Evolutionary conservation across 2,113 vertebrate genomes (phyloP).

Genomic region (Brachyistius frenatus): DNA sequence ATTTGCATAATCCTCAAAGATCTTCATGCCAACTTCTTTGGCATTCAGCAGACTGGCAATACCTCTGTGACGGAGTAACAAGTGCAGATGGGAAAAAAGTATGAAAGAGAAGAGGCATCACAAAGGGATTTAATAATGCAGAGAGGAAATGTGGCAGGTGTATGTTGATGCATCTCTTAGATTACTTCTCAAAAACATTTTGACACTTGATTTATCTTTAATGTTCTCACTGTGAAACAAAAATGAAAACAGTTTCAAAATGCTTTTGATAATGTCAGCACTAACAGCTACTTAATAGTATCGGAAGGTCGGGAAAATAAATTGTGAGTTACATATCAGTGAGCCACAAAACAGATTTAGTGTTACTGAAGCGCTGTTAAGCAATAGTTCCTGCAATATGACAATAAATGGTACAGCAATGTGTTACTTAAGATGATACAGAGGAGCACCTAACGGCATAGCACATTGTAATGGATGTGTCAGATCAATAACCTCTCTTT

Average conservation of each 20-base stretch:
- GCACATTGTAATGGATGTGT: conserved; percentile 9
- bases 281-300: conserved; percentile 11
- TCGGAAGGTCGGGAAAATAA: background rate
- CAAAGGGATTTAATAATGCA: conserved; percentile 5
- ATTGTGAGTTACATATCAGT: conserved; percentile 23
- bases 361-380: conserved; percentile 35
- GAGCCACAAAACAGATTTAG: conserved; percentile 34
- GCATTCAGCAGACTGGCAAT: conserved; percentile 89
- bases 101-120: conserved; percentile 16
- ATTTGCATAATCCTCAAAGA: conserved; percentile 95
- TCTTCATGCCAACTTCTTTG: conserved; percentile 90
- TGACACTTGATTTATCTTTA: conserved; percentile 37
- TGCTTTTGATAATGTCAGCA: conserved; percentile 39
- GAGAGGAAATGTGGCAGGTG: background rate
- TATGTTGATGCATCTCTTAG: conserved; percentile 1
- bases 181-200: conserved; percentile 45
- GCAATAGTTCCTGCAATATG: conserved; percentile 1
- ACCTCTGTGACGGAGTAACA: conserved; percentile 79
- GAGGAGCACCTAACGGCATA: background rate
- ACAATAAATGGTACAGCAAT: background rate
- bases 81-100: conserved; percentile 10
- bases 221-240: conserved; percentile 12
- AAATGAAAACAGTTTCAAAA: conserved; percentile 39
- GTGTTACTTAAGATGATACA: conserved; percentile 34
- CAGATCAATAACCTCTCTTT: background rate